Conservation (phyloP, 2,888 invertebrate genomes). For the Eupithecia exiguata region DNA sequence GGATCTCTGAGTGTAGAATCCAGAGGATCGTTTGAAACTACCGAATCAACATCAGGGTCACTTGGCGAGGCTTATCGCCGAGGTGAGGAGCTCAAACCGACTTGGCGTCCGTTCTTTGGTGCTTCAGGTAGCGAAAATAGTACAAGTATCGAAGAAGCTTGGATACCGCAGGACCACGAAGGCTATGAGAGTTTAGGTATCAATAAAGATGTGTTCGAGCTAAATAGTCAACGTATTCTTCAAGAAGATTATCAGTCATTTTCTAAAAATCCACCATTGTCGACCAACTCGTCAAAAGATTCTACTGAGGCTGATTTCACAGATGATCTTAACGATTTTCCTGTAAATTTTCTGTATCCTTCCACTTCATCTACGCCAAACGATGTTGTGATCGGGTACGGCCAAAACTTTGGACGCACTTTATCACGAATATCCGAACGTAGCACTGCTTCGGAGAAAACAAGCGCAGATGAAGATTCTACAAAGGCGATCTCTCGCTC, state of each 20-base stretch:
- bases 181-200: constrained; percentile 83
- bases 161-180: constrained; percentile 90
- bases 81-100: constrained; percentile 89
- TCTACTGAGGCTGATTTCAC: constrained; percentile 87
- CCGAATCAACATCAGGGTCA: constrained; percentile 90
- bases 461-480: constrained; percentile 93
- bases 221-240: constrained; percentile 72
- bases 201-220: constrained; percentile 78
- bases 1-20: constrained; percentile 87
- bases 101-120: constrained; percentile 92
- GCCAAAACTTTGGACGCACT: constrained; percentile 90
- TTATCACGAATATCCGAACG: constrained; percentile 94
- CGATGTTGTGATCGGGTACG: constrained; percentile 88
- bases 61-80: constrained; percentile 88
- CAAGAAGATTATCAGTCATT: constrained; percentile 78
- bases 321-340: constrained; percentile 90
- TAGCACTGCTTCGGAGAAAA: constrained; percentile 94
- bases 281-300: constrained; percentile 80
- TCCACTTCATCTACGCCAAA: constrained; percentile 85
- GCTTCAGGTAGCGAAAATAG: constrained; percentile 91
- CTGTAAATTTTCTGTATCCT: constrained; percentile 89
- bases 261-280: constrained; percentile 78
- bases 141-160: constrained; percentile 93
- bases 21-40: constrained; percentile 87
- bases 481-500: constrained; percentile 93